Conservation (phyloP, 2,113 vertebrate species). For the Gymnocephalus cernua region DNA sequence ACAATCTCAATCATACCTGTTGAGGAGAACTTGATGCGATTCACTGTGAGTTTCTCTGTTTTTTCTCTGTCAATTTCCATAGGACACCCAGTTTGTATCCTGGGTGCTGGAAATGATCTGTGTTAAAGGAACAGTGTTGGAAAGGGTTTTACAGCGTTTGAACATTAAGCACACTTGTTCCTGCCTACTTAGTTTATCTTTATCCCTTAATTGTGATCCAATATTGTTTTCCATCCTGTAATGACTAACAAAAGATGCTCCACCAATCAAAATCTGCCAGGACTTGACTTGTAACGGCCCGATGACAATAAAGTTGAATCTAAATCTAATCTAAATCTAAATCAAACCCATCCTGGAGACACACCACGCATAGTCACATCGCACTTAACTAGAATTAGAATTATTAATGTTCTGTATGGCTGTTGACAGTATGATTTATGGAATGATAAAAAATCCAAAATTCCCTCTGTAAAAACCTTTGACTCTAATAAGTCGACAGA, state of each 20-base stretch:
- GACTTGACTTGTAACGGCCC: too few relatives aligned
- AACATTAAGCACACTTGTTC: background rate
- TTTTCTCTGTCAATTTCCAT: background rate
- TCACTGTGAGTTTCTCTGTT: background rate
- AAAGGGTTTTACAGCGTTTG: background rate
- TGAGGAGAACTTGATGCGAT: background rate
- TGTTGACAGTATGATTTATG: too few relatives aligned
- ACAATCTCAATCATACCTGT: conserved; percentile 88
- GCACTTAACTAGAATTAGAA: background rate
- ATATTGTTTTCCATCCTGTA: background rate
- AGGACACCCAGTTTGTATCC: background rate
- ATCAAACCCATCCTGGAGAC: background rate
- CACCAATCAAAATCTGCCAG: background rate
- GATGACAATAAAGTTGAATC: too few relatives aligned
- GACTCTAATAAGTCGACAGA: too few relatives aligned
- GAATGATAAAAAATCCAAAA: too few relatives aligned
- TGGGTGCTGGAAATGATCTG: background rate
- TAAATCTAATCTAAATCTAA: too few relatives aligned
- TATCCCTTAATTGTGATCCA: background rate
- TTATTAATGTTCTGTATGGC: too few relatives aligned
- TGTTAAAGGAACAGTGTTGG: background rate
- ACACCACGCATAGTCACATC: background rate
- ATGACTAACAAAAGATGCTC: background rate
- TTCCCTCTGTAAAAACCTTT: too few relatives aligned
- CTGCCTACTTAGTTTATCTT: background rate